These are phyloP conservation scores for Lagria hirta DNA, from an alignment of 2,888 invertebrate genomes.

Conservation along the genomic window DNA sequence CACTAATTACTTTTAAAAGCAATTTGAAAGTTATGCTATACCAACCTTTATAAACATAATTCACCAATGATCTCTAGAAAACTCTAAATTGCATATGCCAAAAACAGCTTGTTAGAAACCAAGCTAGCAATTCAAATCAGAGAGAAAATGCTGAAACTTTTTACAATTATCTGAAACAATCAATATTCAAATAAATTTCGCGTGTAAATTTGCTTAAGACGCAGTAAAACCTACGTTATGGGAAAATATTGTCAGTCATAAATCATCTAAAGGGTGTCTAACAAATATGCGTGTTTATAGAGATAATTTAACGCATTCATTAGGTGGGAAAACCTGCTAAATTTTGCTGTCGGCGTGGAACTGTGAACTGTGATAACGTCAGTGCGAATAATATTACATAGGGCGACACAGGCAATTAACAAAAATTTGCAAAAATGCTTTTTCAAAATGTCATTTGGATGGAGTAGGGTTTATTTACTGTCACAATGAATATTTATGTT, in stretches of 20 bases:
- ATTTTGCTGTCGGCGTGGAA: constrained; percentile 21
- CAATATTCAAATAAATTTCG: too few species aligned
- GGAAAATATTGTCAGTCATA: constrained; percentile 29
- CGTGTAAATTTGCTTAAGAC: too few species aligned
- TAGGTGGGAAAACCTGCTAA: constrained; percentile 27
- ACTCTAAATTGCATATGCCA: too few species aligned
- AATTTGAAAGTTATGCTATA: too few species aligned
- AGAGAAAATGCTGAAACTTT: too few species aligned
- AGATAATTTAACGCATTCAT: constrained; percentile 32
- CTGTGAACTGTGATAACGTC: constrained; percentile 30
- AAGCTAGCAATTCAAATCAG: too few species aligned
- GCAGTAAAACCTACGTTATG: constrained; percentile 24
- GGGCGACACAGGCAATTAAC: constrained; percentile 28
- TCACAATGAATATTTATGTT: constrained; percentile 31
- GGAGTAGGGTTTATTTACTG: constrained; percentile 10
- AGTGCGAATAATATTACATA: constrained; percentile 19
- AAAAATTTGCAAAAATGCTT: constrained; percentile 27
- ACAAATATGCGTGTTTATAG: constrained; percentile 32
- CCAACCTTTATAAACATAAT: too few species aligned
- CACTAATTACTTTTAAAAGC: too few species aligned
- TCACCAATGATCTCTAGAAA: too few species aligned
- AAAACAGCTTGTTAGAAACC: too few species aligned
- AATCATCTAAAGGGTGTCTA: constrained; percentile 30
- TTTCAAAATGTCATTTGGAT: constrained; percentile 29
- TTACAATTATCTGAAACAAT: too few species aligned